Percentiles rank a stretch among this genome's conserved stretches.
Conservation (phyloP, 2,888 invertebrate genomes). For the Mesorhabditis spiculigera region DNA sequence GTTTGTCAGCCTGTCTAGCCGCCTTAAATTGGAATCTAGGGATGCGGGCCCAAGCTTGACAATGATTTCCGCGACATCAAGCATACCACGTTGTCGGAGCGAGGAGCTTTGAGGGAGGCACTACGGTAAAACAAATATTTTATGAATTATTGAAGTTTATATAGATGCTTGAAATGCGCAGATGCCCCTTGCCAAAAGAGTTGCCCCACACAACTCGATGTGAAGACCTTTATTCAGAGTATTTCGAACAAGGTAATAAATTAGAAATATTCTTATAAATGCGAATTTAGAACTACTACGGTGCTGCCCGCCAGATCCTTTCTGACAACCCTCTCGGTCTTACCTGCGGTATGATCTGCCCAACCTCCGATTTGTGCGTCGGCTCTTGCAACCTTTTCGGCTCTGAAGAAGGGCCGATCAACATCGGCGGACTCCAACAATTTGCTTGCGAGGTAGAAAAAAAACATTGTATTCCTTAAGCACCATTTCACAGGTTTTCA, state of each 20-base stretch:
- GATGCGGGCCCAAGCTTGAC: conserved; percentile 65
- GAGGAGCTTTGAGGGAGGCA: conserved; percentile 75
- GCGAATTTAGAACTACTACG: conserved; percentile 82
- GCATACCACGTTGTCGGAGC: conserved; percentile 90
- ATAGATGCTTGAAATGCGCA: conserved; percentile 51
- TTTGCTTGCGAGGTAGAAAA: conserved; percentile 85
- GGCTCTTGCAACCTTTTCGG: conserved; percentile 85
- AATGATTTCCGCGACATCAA: conserved; percentile 96
- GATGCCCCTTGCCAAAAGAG: conserved; percentile 74
- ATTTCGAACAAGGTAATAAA: conserved; percentile 80
- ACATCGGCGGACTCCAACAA: conserved; percentile 96
- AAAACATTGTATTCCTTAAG: conserved; percentile 9
- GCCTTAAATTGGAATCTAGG: conserved; percentile 21
- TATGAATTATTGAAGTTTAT: conserved; percentile 11
- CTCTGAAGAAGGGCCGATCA: conserved; percentile 91
- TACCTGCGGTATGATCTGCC: conserved; percentile 97
- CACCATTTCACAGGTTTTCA: conserved; percentile 66
- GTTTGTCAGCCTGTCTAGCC: conserved; percentile 62
- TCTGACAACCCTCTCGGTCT: conserved; percentile 94
- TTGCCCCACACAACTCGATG: conserved; percentile 93
- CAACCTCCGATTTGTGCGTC: conserved; percentile 94
- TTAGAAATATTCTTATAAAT: too few species aligned
- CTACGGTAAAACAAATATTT: background rate
- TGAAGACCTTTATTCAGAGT: conserved; percentile 92
- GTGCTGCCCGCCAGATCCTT: conserved; percentile 86